A percentile compares a stretch with the other conserved stretches of the same genome.
phyloP scores from a whole-genome alignment of 1,140 invertebrate genomes.

The Amyelois transitella region DNA sequence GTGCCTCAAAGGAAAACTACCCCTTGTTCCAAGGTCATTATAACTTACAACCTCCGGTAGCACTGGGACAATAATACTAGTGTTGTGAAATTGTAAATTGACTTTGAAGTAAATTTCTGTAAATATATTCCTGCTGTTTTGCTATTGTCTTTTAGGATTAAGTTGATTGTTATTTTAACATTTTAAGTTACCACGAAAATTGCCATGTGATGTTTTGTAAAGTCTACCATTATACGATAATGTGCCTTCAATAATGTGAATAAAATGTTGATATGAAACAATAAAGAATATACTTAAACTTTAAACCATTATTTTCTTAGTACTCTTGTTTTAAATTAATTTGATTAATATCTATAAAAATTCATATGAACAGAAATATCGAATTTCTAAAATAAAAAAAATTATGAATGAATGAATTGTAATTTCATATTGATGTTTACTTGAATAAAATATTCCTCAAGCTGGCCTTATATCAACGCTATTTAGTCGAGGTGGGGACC shows the following conservation, averaged over 20 bases:
- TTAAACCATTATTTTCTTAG: too few species aligned
- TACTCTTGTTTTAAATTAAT: too few species aligned
- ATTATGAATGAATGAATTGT: too few species aligned
- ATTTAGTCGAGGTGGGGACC: too few species aligned
- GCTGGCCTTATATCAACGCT: too few species aligned
- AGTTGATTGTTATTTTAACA: not conserved
- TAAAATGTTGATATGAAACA: too few species aligned
- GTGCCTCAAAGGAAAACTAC: conserved; percentile 68
- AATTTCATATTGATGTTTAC: too few species aligned
- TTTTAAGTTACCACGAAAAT: not conserved
- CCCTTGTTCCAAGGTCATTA: conserved; percentile 70
- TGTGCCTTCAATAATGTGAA: not conserved
- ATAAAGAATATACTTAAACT: too few species aligned
- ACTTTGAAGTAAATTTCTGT: not conserved
- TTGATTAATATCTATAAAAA: too few species aligned
- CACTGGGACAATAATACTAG: conserved; percentile 55
- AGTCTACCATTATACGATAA: not conserved
- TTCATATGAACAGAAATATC: too few species aligned
- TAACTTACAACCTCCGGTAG: conserved; percentile 61
- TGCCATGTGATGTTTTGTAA: not conserved
- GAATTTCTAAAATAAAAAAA: too few species aligned
- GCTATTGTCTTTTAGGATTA: not conserved
- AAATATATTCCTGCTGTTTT: not conserved
- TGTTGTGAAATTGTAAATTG: not conserved
- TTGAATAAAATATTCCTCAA: too few species aligned